A percentile compares a stretch with the other conserved stretches of the same genome.
Evolutionary conservation across 1,140 invertebrate genomes (phyloP).

Genomic region (Nephila pilipes): DNA sequence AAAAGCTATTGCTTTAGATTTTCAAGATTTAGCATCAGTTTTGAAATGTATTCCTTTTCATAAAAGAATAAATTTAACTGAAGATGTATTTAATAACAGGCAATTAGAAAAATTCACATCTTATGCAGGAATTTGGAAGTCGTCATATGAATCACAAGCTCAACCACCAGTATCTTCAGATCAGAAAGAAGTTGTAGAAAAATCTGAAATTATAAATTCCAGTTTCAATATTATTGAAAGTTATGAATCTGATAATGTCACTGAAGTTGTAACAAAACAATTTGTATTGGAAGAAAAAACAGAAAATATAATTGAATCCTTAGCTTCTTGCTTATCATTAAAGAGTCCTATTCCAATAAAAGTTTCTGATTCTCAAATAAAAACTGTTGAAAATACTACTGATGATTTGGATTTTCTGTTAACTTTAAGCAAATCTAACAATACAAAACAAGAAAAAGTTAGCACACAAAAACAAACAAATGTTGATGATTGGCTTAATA

Average conservation of each 20-base stretch:
- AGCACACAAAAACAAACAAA: conserved; percentile 28
- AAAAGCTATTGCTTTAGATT: conserved; percentile 47
- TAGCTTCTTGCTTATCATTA: conserved; percentile 63
- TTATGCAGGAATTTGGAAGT: conserved; percentile 23
- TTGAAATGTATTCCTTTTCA: conserved; percentile 71
- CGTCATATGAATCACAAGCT: not conserved
- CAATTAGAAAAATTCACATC: conserved; percentile 47
- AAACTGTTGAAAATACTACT: not conserved
- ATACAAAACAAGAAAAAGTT: conserved; percentile 37
- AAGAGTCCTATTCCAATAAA: conserved; percentile 33
- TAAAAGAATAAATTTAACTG: conserved; percentile 30
- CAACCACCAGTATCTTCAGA: not conserved
- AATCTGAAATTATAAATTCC: conserved; percentile 28
- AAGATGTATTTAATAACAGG: conserved; percentile 53
- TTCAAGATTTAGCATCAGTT: conserved; percentile 23
- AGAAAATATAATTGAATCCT: conserved; percentile 55
- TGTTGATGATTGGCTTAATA: conserved; percentile 75
- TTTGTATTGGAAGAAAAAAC: conserved; percentile 60
- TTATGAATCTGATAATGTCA: not conserved
- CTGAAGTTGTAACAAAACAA: not conserved
- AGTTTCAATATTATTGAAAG: conserved; percentile 59
- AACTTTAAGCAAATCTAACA: conserved; percentile 56
- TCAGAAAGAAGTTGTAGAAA: not conserved
- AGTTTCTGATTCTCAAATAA: not conserved
- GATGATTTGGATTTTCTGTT: conserved; percentile 71